These are phyloP conservation scores for Teleiodes luculella DNA, from an alignment of 2,888 invertebrate species.

Conservation along the genomic window DNA sequence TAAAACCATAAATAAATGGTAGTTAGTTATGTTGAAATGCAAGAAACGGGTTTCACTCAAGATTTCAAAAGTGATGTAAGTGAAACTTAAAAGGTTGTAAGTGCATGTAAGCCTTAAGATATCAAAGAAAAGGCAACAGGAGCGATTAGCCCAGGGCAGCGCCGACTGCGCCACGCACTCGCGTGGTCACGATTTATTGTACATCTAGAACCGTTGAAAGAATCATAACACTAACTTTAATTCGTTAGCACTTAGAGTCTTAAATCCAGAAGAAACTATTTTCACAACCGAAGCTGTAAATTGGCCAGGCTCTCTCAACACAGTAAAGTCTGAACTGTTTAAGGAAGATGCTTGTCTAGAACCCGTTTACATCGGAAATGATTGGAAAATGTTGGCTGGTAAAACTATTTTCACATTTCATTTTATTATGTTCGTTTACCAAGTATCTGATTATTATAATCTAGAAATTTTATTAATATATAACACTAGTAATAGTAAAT, in stretches of 20 bases:
- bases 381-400: constrained; percentile 29
- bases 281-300: constrained; percentile 26
- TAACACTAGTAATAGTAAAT: too few relatives aligned
- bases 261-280: constrained; percentile 31
- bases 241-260: constrained; percentile 26
- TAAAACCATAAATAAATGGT: not conserved
- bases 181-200: constrained; percentile 68
- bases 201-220: constrained; percentile 39
- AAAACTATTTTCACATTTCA: constrained; percentile 8
- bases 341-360: constrained; percentile 64
- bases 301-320: constrained; percentile 31
- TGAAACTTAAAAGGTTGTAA: constrained; percentile 15
- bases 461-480: too few relatives aligned
- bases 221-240: constrained; percentile 27
- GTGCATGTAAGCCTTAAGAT: constrained; percentile 25
- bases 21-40: not conserved
- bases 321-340: constrained; percentile 58
- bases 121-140: constrained; percentile 60
- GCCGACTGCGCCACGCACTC: constrained; percentile 29
- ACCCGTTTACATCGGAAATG: constrained; percentile 46
- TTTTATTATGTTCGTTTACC: not conserved
- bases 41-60: constrained; percentile 10
- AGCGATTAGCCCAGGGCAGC: constrained; percentile 67
- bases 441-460: not conserved
- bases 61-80: constrained; percentile 13